These are phyloP conservation scores for Mythimna vitellina DNA, from an alignment of 2,888 invertebrate species.

Conservation along the genomic window DNA sequence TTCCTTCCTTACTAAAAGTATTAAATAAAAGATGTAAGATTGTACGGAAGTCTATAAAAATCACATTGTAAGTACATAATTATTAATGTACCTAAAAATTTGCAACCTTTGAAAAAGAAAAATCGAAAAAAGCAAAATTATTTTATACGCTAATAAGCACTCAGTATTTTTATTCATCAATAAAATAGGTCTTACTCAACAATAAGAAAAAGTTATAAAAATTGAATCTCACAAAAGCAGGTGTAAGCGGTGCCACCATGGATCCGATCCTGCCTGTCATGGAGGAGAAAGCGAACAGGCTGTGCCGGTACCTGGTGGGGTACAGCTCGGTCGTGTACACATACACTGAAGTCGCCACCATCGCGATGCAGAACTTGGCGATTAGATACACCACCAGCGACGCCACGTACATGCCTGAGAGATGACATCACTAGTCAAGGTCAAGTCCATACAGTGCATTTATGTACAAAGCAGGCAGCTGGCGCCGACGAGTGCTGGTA, in stretches of 20 bases:
- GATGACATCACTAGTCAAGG: background rate
- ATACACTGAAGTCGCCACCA: constrained; percentile 90
- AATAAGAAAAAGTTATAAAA: background rate
- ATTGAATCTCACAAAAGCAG: constrained; percentile 87
- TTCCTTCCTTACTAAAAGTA: too few relatives aligned
- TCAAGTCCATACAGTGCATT: too few relatives aligned
- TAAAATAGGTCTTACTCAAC: background rate
- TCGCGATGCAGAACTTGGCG: constrained; percentile 91
- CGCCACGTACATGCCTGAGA: constrained; percentile 67
- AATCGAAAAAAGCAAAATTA: too few relatives aligned
- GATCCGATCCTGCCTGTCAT: constrained; percentile 92
- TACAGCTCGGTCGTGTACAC: constrained; percentile 92
- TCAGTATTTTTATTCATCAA: background rate
- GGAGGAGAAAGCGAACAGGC: constrained; percentile 90
- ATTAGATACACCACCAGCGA: constrained; percentile 87
- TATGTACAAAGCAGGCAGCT: background rate
- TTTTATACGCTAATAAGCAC: background rate
- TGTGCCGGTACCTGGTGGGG: constrained; percentile 91
- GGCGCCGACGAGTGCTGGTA: background rate
- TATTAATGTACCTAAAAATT: too few relatives aligned
- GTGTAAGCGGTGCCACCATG: constrained; percentile 91
- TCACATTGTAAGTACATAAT: too few relatives aligned
- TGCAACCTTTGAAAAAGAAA: too few relatives aligned
- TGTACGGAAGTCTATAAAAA: too few relatives aligned
- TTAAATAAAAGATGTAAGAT: too few relatives aligned